These are phyloP conservation scores for Synergus umbraculus DNA, from an alignment of 2,888 invertebrate genomes.

Conservation along the genomic window DNA sequence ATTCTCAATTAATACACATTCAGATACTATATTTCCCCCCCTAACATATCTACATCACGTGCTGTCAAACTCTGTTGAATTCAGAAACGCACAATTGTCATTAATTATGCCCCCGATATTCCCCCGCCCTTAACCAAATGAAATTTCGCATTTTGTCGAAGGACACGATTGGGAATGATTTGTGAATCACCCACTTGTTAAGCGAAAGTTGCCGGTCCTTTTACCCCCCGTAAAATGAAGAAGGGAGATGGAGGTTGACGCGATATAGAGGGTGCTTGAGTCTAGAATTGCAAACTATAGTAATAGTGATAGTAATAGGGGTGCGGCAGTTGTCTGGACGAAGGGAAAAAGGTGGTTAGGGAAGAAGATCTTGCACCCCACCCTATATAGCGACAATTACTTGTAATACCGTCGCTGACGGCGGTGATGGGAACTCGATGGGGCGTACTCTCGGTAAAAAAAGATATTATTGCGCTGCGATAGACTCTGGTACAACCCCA, in stretches of 20 bases:
- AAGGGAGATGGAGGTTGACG: conserved; percentile 52
- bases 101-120: background rate
- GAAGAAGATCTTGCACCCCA: conserved; percentile 60
- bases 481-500: conserved; percentile 54
- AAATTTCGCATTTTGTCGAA: conserved; percentile 46
- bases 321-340: conserved; percentile 48
- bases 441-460: conserved; percentile 71
- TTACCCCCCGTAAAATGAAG: conserved; percentile 52
- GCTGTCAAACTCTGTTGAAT: background rate
- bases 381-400: conserved; percentile 73
- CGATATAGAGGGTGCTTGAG: conserved; percentile 56
- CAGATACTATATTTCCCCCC: too few relatives aligned
- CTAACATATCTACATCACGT: too few relatives aligned
- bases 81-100: background rate
- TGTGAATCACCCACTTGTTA: conserved; percentile 76
- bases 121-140: conserved; percentile 7
- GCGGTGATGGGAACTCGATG: conserved; percentile 71
- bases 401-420: conserved; percentile 73
- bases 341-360: conserved; percentile 41
- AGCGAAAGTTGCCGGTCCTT: conserved; percentile 69
- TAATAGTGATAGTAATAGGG: conserved; percentile 53
- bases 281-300: conserved; percentile 60
- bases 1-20: too few relatives aligned
- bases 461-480: conserved; percentile 68
- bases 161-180: conserved; percentile 69